Percentiles rank a stretch among this genome's conserved stretches.
These are phyloP conservation scores for Recurvirostra avosetta DNA, from an alignment of 2,113 vertebrate species.

Conservation along the genomic window DNA sequence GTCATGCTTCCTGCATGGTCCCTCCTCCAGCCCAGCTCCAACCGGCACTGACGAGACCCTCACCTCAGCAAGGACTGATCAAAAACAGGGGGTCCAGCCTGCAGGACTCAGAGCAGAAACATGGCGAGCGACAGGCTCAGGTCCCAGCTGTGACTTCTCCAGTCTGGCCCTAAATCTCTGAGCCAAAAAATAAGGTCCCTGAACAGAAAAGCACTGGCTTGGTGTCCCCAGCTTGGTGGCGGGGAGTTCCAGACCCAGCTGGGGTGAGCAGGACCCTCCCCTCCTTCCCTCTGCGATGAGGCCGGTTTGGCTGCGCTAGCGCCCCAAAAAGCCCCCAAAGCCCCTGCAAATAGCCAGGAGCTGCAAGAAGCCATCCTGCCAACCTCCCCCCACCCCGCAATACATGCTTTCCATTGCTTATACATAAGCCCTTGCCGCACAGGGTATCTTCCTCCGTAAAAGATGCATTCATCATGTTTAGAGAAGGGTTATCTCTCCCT, in stretches of 20 bases:
- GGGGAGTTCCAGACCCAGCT: neutral
- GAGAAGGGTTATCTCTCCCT: conserved; percentile 84
- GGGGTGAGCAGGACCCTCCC: neutral
- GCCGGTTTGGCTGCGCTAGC: neutral
- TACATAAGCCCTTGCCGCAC: neutral
- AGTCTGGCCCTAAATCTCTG: neutral
- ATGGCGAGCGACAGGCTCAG: neutral
- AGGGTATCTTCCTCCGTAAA: conserved; percentile 73
- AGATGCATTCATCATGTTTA: conserved; percentile 79
- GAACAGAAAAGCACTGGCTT: neutral
- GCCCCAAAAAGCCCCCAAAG: neutral
- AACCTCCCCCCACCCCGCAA: neutral
- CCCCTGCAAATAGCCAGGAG: neutral
- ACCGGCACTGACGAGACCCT: rapidly evolving
- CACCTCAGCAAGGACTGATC: neutral
- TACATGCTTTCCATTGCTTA: neutral
- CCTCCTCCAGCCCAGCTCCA: neutral
- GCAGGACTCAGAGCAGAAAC: neutral
- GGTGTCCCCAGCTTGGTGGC: rapidly evolving
- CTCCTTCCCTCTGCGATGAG: rapidly evolving
- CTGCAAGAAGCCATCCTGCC: neutral
- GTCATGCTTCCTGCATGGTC: rapidly evolving
- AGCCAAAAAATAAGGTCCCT: neutral
- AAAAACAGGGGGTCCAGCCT: neutral
- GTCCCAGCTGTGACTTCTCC: neutral